Conservation (phyloP, 2,797 vertebrate genomes). For the Sebastes kiyomatsui region DNA sequence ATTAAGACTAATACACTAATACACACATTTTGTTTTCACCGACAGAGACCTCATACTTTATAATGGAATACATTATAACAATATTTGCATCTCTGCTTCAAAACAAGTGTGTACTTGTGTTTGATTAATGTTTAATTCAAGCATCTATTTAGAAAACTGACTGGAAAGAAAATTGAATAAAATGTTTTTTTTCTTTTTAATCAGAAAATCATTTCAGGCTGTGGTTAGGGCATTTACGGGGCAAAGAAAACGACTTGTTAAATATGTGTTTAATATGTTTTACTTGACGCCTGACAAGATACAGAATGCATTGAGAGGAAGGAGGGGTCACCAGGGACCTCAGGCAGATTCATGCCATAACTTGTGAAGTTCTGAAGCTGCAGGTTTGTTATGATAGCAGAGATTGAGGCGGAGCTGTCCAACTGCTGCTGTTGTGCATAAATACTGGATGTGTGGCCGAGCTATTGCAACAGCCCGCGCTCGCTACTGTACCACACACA, state of each 20-base stretch:
- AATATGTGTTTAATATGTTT: conserved; percentile 7
- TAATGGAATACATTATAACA: not conserved
- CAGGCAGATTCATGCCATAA: conserved; percentile 25
- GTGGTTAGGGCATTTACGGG: not conserved
- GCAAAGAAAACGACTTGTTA: too few species aligned
- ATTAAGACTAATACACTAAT: not conserved
- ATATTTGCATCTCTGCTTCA: not conserved
- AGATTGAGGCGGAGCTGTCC: not conserved
- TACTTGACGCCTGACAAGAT: conserved; percentile 18
- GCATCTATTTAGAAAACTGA: not conserved
- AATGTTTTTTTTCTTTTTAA: not conserved
- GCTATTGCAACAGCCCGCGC: conserved; percentile 9
- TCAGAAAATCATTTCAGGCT: not conserved
- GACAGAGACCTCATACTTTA: not conserved
- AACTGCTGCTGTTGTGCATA: not conserved
- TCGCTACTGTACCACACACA: conserved; percentile 3
- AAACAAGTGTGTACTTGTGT: not conserved
- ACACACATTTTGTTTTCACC: not conserved
- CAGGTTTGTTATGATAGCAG: not conserved
- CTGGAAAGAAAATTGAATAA: not conserved
- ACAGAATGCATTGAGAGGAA: not conserved
- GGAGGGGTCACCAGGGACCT: not conserved
- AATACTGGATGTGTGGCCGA: conserved; percentile 19
- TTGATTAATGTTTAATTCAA: not conserved
- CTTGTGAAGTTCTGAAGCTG: conserved; percentile 10